These are phyloP conservation scores for Hybognathus amarus DNA, from an alignment of 2,797 vertebrate genomes.

Conservation along the genomic window DNA sequence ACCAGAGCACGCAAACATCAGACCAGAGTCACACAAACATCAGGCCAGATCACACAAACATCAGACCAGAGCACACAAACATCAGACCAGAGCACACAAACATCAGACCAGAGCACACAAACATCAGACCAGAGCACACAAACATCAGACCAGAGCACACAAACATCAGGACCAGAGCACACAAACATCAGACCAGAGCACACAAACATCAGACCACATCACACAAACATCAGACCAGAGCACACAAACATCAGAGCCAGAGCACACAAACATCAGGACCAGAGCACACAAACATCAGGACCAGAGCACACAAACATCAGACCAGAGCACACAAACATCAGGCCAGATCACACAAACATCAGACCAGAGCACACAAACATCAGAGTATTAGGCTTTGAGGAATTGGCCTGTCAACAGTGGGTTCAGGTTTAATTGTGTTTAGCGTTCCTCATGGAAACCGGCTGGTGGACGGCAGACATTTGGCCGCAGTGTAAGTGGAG, in stretches of 20 bases:
- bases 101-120: slow-evolving; percentile 47
- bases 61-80: slow-evolving; percentile 45
- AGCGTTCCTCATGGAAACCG: slow-evolving; percentile 61
- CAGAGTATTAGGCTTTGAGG: slow-evolving; percentile 62
- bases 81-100: slow-evolving; percentile 47
- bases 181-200: slow-evolving; percentile 42
- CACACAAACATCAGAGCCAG: slow-evolving; percentile 47
- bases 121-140: slow-evolving; percentile 47
- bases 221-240: slow-evolving; percentile 43
- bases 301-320: slow-evolving; percentile 39
- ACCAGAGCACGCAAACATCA: slow-evolving; percentile 44
- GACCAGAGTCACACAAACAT: slow-evolving; percentile 44
- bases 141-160: slow-evolving; percentile 47
- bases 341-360: slow-evolving; percentile 46
- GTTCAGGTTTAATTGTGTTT: slow-evolving; percentile 72
- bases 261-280: slow-evolving; percentile 36
- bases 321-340: not conserved
- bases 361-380: too few species aligned
- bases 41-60: too few species aligned
- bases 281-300: slow-evolving; percentile 44
- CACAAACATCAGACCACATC: slow-evolving; percentile 41
- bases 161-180: slow-evolving; percentile 49
- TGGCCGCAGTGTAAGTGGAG: slow-evolving; percentile 61
- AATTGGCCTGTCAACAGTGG: slow-evolving; percentile 61
- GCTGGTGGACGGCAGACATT: slow-evolving; percentile 58